Base-by-base conservation (phyloP, 2,888 invertebrate genomes). In the Plagodis pulveraria region DNA sequence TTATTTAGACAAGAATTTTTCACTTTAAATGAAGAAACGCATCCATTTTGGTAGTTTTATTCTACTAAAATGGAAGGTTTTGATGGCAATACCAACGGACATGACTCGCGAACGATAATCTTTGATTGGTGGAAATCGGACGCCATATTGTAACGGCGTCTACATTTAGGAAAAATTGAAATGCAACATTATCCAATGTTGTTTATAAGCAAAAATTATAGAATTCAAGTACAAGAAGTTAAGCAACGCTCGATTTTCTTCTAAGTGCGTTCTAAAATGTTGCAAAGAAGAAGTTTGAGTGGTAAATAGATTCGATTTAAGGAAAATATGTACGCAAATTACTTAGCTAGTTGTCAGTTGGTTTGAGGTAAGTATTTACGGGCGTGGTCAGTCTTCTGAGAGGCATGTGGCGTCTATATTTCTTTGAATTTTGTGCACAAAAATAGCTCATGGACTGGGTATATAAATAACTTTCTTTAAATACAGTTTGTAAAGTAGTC, bases 281-380 rank as follows among this genome's bases (percentile, higher is more conserved):
- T 47, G 44, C 46, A 44, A 50, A 50, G n/a, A 41, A 45, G 66
- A 60, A 58, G 56, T 63, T 56, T 54, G n/a, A 62, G 38, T 33
- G 56, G 11, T 52, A 43, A 46, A 38, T 76, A 77, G 72, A 73
- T 77, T 86, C 80, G 80, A 83, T 86, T 71, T 89, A 89, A 90
- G 89, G 83, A 81, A 61, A 87, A 85, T 84, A 82, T 89, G 83
- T 90, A 89, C 85, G 81, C 87, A 75, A 84, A 83, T 81, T 56
- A 80, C 79, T 84, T 87, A 87, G 85, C 81, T 89, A 88, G 85
- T 80, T 87, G 85, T 89, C 87, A 75, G 85, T 89, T 87, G 76
- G 81, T 86, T 80, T 77, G 77, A 70, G 73, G 72, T 83, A 84
- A 84, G 82, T 73, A 40, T 83, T 32, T 58, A 40, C 45, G 69